A percentile compares a stretch with the other conserved stretches of the same genome.
Evolutionary conservation across 2,888 invertebrate species (phyloP).

Genomic region (Deilephila porcellus): DNA sequence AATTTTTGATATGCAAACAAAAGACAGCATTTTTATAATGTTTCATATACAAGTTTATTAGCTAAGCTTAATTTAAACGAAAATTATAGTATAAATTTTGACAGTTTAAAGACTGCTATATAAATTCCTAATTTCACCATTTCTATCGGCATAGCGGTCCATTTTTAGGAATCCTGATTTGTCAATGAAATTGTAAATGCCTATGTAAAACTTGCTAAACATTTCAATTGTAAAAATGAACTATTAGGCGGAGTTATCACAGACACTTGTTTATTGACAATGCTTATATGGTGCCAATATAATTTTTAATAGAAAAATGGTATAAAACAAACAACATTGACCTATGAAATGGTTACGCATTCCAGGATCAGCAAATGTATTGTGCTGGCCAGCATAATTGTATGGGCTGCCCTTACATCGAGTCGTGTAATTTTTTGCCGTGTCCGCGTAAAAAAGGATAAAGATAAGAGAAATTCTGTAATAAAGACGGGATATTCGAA

Average conservation of each 20-base stretch:
- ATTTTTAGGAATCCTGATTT: not conserved
- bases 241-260: not conserved
- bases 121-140: not conserved
- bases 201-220: conserved; percentile 4
- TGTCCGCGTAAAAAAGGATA: no score
- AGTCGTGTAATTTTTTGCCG: no score
- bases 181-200: conserved; percentile 21
- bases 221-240: conserved; percentile 12
- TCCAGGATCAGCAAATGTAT: no score
- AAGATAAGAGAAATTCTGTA: no score
- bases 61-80: not conserved
- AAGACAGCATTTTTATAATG: not conserved
- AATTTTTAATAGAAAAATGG: not conserved
- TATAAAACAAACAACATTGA: not conserved
- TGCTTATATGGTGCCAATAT: not conserved
- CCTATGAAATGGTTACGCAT: no score
- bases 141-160: no score
- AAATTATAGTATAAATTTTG: not conserved
- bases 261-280: conserved; percentile 18
- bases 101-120: not conserved
- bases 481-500: no score
- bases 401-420: no score
- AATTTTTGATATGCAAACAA: not conserved
- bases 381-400: no score
- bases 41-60: not conserved